Evolutionary conservation across 2,797 vertebrate genomes (phyloP).

Genomic region (Tamandua tetradactyla): DNA sequence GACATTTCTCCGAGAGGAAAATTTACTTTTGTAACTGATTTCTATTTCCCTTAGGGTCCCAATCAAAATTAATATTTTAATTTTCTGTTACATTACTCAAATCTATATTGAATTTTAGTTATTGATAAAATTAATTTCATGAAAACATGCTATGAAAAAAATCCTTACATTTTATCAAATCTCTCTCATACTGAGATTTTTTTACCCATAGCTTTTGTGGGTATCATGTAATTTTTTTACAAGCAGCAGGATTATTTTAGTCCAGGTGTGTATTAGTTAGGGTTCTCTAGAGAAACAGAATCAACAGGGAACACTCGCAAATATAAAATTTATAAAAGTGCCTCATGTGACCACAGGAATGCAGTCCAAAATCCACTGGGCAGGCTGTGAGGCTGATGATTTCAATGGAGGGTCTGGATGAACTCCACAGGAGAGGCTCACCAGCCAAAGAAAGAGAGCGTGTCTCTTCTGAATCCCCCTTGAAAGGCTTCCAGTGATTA

Average conservation of each 20-base stretch:
- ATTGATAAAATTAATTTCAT: background rate
- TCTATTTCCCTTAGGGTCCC: background rate
- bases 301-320: too few relatives aligned
- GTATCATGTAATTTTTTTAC: background rate
- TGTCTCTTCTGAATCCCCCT: too few relatives aligned
- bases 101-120: background rate
- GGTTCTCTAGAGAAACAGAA: too few relatives aligned
- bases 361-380: too few relatives aligned
- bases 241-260: background rate
- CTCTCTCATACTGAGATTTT: background rate
- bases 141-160: background rate
- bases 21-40: slow-evolving; percentile 1
- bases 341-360: too few relatives aligned
- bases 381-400: too few relatives aligned
- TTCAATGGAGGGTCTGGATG: too few relatives aligned
- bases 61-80: background rate
- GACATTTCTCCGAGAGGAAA: background rate
- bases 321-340: too few relatives aligned
- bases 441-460: too few relatives aligned
- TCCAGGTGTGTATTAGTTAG: too few relatives aligned
- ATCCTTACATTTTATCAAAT: background rate
- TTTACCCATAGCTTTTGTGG: background rate
- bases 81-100: background rate
- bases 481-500: too few relatives aligned
- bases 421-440: too few relatives aligned